Conservation (phyloP, 2,888 invertebrate genomes). For the Hirtodrosophila alboralis region DNA sequence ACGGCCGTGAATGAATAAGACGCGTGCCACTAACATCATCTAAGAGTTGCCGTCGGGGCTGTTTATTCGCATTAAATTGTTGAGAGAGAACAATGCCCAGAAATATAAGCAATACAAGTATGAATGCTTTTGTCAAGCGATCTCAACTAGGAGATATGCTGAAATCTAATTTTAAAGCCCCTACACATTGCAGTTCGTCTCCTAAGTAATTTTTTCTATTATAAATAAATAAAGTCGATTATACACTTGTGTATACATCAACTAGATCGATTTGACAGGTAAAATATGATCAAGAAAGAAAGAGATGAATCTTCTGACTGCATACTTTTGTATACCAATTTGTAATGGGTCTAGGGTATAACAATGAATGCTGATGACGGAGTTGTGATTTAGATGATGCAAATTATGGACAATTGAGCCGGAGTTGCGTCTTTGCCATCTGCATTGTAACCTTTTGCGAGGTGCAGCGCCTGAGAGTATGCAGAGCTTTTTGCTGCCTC, state of each 20-base stretch:
- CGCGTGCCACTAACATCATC: constrained; percentile 60
- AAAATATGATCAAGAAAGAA: too few relatives aligned
- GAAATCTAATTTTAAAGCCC: too few relatives aligned
- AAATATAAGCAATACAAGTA: constrained; percentile 42
- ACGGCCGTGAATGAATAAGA: constrained; percentile 76
- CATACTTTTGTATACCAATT: too few relatives aligned
- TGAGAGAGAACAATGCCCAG: constrained; percentile 52
- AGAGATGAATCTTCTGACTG: too few relatives aligned
- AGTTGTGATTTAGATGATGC: constrained; percentile 36
- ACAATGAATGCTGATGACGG: constrained; percentile 1
- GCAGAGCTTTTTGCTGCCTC: constrained; percentile 36
- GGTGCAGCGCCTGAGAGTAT: constrained; percentile 30
- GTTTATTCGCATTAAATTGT: constrained; percentile 65
- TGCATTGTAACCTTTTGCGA: constrained; percentile 45
- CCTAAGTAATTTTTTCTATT: too few relatives aligned
- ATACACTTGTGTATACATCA: too few relatives aligned
- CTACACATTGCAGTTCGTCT: too few relatives aligned
- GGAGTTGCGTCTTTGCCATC: constrained; percentile 20
- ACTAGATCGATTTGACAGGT: too few relatives aligned
- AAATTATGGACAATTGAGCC: constrained; percentile 55
- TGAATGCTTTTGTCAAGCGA: constrained; percentile 13
- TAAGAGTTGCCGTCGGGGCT: constrained; percentile 34
- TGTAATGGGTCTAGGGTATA: neutral
- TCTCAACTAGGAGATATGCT: constrained; percentile 7
- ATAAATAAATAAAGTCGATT: too few relatives aligned